phyloP scores from a whole-genome alignment of 92 coral and sea anemone genomes.

The Phenganax subtilis region DNA sequence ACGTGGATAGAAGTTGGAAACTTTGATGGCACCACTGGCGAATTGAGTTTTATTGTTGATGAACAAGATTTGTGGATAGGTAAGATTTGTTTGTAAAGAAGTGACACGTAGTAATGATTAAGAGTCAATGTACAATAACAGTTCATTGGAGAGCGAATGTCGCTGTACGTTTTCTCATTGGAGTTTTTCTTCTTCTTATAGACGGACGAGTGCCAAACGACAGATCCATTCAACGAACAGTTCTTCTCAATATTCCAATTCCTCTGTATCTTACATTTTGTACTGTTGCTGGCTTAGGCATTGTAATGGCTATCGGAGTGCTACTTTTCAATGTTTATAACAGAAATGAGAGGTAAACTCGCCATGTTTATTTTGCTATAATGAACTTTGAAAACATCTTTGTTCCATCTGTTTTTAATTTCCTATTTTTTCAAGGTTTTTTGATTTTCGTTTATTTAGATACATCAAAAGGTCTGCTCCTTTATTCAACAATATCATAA shows the following conservation, averaged over 20 bases:
- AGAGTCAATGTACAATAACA: neutral
- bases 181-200: neutral
- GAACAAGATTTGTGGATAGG: conserved; percentile 26
- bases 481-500: conserved; percentile 76
- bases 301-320: conserved; percentile 60
- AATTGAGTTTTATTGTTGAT: neutral
- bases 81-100: neutral
- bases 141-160: conserved; percentile 2
- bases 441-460: conserved; percentile 34
- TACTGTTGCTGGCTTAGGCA: conserved; percentile 61
- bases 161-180: neutral
- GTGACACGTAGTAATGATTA: neutral
- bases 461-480: conserved; percentile 88
- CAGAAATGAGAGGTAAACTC: conserved; percentile 70
- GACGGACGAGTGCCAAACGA: conserved; percentile 65
- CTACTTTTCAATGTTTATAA: conserved; percentile 72
- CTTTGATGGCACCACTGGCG: conserved; percentile 2
- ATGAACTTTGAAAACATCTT: neutral
- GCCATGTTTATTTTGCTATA: too few species aligned
- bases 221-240: conserved; percentile 36
- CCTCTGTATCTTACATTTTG: conserved; percentile 49
- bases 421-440: neutral
- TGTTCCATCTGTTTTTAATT: neutral
- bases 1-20: neutral
- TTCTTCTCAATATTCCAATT: conserved; percentile 34